Percentiles rank a stretch among this genome's conserved stretches.
These are phyloP conservation scores for Pristionchus japonicus DNA, from an alignment of 2,888 invertebrate genomes.

Conservation along the genomic window DNA sequence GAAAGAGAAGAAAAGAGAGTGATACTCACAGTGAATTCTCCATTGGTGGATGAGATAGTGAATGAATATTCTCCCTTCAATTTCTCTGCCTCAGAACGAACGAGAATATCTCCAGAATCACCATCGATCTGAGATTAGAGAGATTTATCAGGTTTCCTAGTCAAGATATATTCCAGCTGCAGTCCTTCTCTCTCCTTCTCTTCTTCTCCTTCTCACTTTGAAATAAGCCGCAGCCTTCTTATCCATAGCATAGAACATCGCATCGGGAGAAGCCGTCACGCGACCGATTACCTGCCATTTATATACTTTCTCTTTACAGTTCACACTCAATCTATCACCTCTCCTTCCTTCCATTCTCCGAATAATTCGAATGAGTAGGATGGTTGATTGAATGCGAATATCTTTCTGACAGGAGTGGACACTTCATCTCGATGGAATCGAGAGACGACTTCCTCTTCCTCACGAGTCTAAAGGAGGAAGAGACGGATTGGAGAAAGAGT, in stretches of 20 bases:
- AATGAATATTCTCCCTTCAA: neutral
- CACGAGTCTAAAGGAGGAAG: slow-evolving; percentile 4
- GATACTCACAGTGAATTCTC: slow-evolving; percentile 13
- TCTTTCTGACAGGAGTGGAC: neutral
- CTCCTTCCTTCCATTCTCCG: slow-evolving; percentile 55
- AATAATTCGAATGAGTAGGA: slow-evolving; percentile 56
- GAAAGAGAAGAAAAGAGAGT: neutral
- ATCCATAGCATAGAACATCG: slow-evolving; percentile 25
- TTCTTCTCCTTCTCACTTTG: neutral
- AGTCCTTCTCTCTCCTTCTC: neutral
- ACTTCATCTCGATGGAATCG: neutral
- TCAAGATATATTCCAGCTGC: neutral
- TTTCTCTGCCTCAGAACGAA: neutral
- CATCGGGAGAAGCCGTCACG: neutral
- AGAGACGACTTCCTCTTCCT: slow-evolving; percentile 10
- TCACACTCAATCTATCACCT: neutral
- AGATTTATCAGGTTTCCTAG: neutral
- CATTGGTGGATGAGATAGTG: slow-evolving; percentile 27
- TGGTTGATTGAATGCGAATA: slow-evolving; percentile 50
- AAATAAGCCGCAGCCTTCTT: slow-evolving; percentile 37
- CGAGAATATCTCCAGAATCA: slow-evolving; percentile 14
- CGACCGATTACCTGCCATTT: neutral
- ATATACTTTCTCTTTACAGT: neutral
- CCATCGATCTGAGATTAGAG: neutral
- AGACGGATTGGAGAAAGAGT: no score